A percentile compares a stretch with the other conserved stretches of the same genome.
These are phyloP conservation scores for Cebus imitator DNA, from an alignment of 2,113 vertebrate genomes.

Conservation along the genomic window DNA sequence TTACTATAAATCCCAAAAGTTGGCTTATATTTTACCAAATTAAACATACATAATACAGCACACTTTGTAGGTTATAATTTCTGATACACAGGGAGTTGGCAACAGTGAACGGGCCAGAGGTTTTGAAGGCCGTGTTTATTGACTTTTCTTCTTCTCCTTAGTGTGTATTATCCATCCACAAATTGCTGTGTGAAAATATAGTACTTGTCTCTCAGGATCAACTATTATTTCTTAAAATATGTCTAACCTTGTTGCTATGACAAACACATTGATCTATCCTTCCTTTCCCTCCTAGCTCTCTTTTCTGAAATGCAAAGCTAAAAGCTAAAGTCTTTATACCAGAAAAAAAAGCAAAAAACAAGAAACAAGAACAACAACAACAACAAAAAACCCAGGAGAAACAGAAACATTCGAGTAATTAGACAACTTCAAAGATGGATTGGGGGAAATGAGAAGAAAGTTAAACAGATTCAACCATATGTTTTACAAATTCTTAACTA, in stretches of 20 bases:
- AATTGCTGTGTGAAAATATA: neutral
- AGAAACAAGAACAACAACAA: neutral
- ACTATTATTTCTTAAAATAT: neutral
- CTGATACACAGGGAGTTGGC: neutral
- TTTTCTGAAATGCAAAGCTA: neutral
- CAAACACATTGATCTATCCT: neutral
- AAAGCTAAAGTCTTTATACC: neutral
- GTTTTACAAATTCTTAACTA: constrained; percentile 88
- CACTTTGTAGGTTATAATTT: neutral
- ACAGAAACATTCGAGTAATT: neutral
- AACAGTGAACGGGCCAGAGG: neutral
- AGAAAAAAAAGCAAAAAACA: neutral
- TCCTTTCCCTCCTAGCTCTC: neutral
- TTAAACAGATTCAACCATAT: neutral
- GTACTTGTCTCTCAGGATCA: neutral
- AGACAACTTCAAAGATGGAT: neutral
- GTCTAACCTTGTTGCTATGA: neutral
- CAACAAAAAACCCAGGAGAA: neutral
- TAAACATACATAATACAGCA: neutral
- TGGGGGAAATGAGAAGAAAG: neutral
- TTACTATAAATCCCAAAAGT: neutral
- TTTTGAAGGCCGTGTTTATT: neutral
- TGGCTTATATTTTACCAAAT: neutral
- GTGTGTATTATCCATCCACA: neutral
- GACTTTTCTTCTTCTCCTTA: neutral